Evolutionary conservation across 2,888 invertebrate species (phyloP).

Genomic region (Limnephilus lunatus): DNA sequence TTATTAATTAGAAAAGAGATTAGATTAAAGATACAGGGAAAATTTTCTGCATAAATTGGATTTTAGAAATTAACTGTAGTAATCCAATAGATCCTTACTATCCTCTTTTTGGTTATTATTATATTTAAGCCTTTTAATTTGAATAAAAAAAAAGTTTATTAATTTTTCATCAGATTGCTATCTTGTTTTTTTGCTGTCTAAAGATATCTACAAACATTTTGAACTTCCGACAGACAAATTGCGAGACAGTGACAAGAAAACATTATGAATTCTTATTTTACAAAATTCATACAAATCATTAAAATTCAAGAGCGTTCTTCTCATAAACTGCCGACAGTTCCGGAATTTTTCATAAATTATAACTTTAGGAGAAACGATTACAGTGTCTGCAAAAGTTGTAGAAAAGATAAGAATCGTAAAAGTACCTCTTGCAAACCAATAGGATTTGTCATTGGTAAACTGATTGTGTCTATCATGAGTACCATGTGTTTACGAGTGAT

Average conservation of each 20-base stretch:
- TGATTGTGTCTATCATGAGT: neutral
- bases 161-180: neutral
- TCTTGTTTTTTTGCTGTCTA: neutral
- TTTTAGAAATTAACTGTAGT: neutral
- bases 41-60: neutral
- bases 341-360: neutral
- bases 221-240: neutral
- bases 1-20: neutral
- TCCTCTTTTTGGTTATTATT: too few relatives aligned
- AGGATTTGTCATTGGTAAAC: neutral
- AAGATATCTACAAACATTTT: neutral
- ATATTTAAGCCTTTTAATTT: too few relatives aligned
- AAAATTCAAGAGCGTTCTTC: neutral
- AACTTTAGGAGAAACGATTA: neutral
- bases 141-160: neutral
- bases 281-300: neutral
- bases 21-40: neutral
- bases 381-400: neutral
- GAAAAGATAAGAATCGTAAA: neutral
- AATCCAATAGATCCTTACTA: neutral
- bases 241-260: neutral
- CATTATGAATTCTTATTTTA: neutral
- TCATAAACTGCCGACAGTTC: neutral
- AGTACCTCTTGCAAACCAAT: neutral
- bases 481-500: neutral